These are phyloP conservation scores for Sebastolobus alascanus DNA, from an alignment of 2,797 vertebrate genomes.

Conservation along the genomic window DNA sequence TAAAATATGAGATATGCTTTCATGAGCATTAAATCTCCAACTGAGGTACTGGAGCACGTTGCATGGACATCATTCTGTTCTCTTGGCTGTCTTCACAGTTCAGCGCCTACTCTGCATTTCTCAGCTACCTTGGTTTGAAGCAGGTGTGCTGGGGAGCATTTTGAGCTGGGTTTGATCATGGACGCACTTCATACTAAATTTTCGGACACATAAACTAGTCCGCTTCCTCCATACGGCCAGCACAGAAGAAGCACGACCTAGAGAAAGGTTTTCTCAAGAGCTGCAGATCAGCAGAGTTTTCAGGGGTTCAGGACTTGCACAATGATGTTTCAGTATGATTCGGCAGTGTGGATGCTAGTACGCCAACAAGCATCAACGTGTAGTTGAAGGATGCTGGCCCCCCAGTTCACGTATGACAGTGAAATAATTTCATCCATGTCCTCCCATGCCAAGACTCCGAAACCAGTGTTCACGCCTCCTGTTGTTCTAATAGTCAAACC, in stretches of 20 bases:
- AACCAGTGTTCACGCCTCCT: neutral
- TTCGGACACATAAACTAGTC: conserved; percentile 34
- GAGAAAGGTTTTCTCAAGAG: neutral
- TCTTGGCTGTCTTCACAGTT: conserved; percentile 45
- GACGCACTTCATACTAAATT: conserved; percentile 18
- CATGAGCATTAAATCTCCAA: conserved; percentile 41
- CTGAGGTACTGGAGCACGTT: conserved; percentile 44
- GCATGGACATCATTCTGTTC: conserved; percentile 51
- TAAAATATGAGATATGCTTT: conserved; percentile 60
- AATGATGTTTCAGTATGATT: neutral
- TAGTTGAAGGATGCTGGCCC: conserved; percentile 14
- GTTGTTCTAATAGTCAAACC: conserved; percentile 20
- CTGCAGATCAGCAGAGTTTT: neutral
- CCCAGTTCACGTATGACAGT: conserved; percentile 8
- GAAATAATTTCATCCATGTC: neutral
- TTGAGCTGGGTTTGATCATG: conserved; percentile 30
- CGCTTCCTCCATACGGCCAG: neutral
- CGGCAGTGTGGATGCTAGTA: neutral
- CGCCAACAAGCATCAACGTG: conserved; percentile 28
- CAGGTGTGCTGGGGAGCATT: conserved; percentile 16
- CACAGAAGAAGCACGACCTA: conserved; percentile 8
- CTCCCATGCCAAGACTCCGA: conserved; percentile 1
- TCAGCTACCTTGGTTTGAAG: conserved; percentile 31
- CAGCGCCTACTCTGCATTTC: conserved; percentile 37
- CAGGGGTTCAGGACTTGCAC: neutral